Conservation (phyloP, 2,888 invertebrate genomes). For the Aphodius granarius region DNA sequence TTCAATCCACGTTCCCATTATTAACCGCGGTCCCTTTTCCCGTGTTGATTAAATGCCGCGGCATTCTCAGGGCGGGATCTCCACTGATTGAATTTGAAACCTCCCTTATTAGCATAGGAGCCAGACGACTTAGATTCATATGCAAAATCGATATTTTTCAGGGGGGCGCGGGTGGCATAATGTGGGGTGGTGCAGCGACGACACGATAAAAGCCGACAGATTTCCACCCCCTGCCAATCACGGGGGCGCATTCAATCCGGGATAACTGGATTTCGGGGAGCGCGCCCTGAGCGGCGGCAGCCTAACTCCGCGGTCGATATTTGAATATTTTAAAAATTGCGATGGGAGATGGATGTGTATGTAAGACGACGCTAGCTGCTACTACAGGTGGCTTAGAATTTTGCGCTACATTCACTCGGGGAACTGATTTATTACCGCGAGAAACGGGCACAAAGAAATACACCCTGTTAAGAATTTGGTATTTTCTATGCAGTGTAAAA, state of each 20-base stretch:
- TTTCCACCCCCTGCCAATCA: constrained; percentile 46
- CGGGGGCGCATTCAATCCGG: constrained; percentile 46
- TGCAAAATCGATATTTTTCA: constrained; percentile 50
- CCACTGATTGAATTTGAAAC: background rate
- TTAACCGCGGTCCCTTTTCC: too few species aligned
- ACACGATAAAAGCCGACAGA: constrained; percentile 48
- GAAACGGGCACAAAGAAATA: too few species aligned
- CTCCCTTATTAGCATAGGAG: constrained; percentile 14
- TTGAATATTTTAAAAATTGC: constrained; percentile 1
- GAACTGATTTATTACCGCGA: too few species aligned
- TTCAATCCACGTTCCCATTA: too few species aligned
- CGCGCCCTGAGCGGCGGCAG: constrained; percentile 13
- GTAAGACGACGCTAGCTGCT: background rate
- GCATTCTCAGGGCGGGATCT: too few species aligned
- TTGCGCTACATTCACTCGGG: background rate
- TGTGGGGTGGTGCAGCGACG: constrained; percentile 41
- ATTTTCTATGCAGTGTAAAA: too few species aligned
- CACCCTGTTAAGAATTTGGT: too few species aligned
- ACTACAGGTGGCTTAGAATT: background rate
- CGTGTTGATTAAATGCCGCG: too few species aligned
- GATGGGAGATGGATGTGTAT: background rate
- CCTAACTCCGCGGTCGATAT: background rate
- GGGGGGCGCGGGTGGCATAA: constrained; percentile 38
- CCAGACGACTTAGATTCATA: constrained; percentile 40
- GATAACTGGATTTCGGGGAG: constrained; percentile 46